Conservation (phyloP, 2,888 invertebrate genomes). For the Amaurobius ferox region DNA sequence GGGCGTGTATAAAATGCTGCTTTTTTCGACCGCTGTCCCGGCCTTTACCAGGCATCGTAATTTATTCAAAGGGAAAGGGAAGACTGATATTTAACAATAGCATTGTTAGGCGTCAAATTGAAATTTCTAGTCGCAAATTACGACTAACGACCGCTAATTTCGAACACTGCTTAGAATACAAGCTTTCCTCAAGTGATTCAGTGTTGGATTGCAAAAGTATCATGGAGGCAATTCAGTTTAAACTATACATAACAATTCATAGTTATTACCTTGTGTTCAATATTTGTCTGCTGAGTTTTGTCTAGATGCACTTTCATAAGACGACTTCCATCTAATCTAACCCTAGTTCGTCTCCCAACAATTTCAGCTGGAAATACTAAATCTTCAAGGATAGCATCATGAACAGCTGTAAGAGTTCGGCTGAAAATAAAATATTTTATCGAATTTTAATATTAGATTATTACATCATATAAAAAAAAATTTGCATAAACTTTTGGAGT, state of each 20-base stretch:
- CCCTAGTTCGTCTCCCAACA: constrained; percentile 97
- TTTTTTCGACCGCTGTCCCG: no score
- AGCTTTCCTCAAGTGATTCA: constrained; percentile 25
- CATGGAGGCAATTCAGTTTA: constrained; percentile 2
- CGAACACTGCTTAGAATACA: not conserved
- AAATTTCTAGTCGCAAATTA: no score
- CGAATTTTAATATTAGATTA: no score
- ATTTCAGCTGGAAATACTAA: constrained; percentile 99
- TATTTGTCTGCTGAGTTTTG: constrained; percentile 98
- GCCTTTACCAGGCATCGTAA: no score
- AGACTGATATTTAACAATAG: no score
- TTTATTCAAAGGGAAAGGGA: no score
- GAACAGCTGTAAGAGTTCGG: constrained; percentile 96
- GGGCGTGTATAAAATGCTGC: no score
- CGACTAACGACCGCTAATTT: no score
- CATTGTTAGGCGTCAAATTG: no score
- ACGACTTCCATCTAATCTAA: constrained; percentile 96
- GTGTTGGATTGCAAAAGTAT: constrained; percentile 64
- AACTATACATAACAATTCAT: not conserved
- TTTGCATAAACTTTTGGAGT: no score
- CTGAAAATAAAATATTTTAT: constrained; percentile 78
- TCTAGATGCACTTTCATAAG: constrained; percentile 98
- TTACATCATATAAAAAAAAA: no score
- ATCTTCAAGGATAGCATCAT: constrained; percentile 97
- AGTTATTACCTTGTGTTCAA: constrained; percentile 95